Conservation (phyloP, 2,888 invertebrate genomes). For the Herminia tarsipennalis region DNA sequence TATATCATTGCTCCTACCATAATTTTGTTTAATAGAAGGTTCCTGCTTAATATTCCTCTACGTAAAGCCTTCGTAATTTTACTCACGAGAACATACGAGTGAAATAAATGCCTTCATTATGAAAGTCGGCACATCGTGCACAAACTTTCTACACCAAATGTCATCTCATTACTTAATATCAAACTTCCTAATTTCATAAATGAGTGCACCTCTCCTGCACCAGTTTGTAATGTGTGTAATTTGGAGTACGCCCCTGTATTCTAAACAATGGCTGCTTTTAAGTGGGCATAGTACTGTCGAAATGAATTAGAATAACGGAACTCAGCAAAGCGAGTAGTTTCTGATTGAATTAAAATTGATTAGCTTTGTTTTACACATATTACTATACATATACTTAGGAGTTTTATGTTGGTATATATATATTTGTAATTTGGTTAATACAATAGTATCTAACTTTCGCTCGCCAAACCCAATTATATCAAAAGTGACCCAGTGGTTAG, state of each 20-base stretch:
- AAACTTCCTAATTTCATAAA: slow-evolving; percentile 15
- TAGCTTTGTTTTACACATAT: neutral
- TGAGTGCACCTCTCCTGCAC: slow-evolving; percentile 2
- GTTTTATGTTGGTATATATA: too few species aligned
- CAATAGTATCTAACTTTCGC: too few species aligned
- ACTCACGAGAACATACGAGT: neutral
- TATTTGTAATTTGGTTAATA: too few species aligned
- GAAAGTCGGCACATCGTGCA: neutral
- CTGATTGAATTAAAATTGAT: slow-evolving; percentile 28
- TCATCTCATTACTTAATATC: neutral
- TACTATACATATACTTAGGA: neutral
- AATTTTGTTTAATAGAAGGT: too few species aligned
- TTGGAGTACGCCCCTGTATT: slow-evolving; percentile 20
- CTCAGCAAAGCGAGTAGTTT: slow-evolving; percentile 26
- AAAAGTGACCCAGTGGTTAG: too few species aligned
- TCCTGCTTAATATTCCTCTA: too few species aligned
- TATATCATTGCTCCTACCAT: too few species aligned
- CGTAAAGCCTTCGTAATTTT: neutral
- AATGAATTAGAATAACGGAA: slow-evolving; percentile 56
- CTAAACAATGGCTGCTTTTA: slow-evolving; percentile 33
- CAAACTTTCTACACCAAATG: neutral
- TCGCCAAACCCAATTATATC: too few species aligned
- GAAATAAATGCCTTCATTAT: neutral
- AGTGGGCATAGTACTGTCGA: slow-evolving; percentile 45
- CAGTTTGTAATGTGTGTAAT: neutral